Evolutionary conservation across 2,888 invertebrate species (phyloP).

Genomic region (Drosophila algonquin): DNA sequence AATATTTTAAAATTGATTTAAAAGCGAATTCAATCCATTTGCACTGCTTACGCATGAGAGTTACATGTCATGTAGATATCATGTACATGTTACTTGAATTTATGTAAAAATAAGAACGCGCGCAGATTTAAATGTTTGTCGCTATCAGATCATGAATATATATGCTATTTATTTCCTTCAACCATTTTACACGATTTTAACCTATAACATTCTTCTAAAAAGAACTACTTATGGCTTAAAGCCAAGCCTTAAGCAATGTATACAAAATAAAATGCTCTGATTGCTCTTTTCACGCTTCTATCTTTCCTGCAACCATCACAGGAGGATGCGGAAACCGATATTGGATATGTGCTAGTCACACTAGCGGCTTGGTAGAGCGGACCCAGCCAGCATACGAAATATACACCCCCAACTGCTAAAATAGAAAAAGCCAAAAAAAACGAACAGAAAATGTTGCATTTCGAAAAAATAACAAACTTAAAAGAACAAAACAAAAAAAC

Average conservation of each 20-base stretch:
- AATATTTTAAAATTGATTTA: neutral
- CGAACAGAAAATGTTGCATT: slow-evolving; percentile 41
- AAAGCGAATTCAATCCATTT: neutral
- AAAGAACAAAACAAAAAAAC: slow-evolving; percentile 26
- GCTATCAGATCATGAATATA: neutral
- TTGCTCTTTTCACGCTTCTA: slow-evolving; percentile 66
- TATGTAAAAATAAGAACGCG: neutral
- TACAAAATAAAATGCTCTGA: slow-evolving; percentile 64
- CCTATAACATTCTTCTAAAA: neutral
- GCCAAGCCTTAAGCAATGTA: slow-evolving; percentile 51
- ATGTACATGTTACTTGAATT: neutral
- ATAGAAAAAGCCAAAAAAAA: slow-evolving; percentile 64
- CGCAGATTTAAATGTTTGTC: neutral
- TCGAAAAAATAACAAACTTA: slow-evolving; percentile 11
- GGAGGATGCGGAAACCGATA: slow-evolving; percentile 88
- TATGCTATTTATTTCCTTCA: neutral
- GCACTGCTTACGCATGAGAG: neutral
- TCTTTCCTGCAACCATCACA: slow-evolving; percentile 81
- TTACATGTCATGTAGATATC: slow-evolving; percentile 1
- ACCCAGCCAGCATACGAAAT: slow-evolving; percentile 20
- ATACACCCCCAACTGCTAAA: slow-evolving; percentile 43
- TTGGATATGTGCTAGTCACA: slow-evolving; percentile 88
- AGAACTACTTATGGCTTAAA: slow-evolving; percentile 7
- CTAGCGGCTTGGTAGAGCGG: slow-evolving; percentile 86
- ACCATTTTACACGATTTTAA: slow-evolving; percentile 13